phyloP scores from a whole-genome alignment of 2,888 invertebrate species.

The Panorpa germanica region DNA sequence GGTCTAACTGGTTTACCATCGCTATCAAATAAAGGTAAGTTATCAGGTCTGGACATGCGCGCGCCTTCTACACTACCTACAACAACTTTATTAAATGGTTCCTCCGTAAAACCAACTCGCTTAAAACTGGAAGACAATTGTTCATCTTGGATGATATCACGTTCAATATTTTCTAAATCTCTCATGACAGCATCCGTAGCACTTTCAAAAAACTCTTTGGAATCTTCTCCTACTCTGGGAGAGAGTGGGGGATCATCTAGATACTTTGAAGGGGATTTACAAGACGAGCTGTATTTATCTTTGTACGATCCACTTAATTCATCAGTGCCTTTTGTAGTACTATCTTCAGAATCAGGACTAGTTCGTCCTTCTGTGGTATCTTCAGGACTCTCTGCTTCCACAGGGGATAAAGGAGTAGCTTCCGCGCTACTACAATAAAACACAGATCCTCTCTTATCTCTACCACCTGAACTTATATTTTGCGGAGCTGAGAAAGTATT shows the following conservation, averaged over 20 bases:
- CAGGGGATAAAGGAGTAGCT: constrained; percentile 19
- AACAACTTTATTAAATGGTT: constrained; percentile 14
- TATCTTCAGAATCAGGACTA: constrained; percentile 13
- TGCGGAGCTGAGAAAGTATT: constrained; percentile 36
- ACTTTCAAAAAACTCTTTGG: constrained; percentile 11
- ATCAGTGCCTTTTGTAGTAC: constrained; percentile 14
- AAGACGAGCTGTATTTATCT: too few relatives aligned
- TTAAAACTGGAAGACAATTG: constrained; percentile 16
- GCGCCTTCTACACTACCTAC: constrained; percentile 17
- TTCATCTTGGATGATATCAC: constrained; percentile 7
- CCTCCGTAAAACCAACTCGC: constrained; percentile 21
- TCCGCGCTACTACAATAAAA: constrained; percentile 25
- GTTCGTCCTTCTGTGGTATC: constrained; percentile 14
- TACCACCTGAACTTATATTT: constrained; percentile 22
- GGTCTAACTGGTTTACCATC: constrained; percentile 33
- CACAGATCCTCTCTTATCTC: constrained; percentile 22
- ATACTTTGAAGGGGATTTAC: too few relatives aligned
- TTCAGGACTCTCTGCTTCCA: constrained; percentile 15
- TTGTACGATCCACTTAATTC: too few relatives aligned
- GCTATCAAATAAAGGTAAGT: constrained; percentile 36
- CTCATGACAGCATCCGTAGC: too few relatives aligned
- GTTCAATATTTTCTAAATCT: too few relatives aligned
- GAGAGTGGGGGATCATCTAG: too few relatives aligned
- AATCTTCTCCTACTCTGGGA: too few relatives aligned
- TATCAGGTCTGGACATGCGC: constrained; percentile 34